Conservation (phyloP, 2,888 invertebrate genomes). For the Tenthredo livida region DNA sequence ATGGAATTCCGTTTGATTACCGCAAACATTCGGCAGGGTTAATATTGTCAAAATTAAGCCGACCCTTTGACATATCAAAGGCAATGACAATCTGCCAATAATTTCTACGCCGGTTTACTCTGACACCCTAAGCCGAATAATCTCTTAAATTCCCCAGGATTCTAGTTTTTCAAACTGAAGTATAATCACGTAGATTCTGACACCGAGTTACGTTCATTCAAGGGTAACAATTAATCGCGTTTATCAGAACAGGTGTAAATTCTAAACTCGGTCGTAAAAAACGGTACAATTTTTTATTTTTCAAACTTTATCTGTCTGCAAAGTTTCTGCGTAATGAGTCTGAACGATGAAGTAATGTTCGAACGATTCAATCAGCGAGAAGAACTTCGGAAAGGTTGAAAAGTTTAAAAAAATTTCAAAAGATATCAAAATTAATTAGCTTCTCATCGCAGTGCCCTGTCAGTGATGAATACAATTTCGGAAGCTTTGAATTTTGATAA, state of each 20-base stretch:
- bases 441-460: not conserved
- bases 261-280: not conserved
- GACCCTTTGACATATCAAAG: not conserved
- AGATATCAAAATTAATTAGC: not conserved
- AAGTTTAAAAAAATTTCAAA: not conserved
- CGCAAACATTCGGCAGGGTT: not conserved
- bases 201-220: not conserved
- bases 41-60: not conserved
- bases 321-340: not conserved
- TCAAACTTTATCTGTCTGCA: not conserved
- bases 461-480: not conserved
- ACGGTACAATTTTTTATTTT: not conserved
- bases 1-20: constrained; percentile 46
- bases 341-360: not conserved
- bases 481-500: not conserved
- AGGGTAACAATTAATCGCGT: not conserved
- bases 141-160: not conserved
- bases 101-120: not conserved
- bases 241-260: not conserved
- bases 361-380: not conserved
- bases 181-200: not conserved
- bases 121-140: not conserved
- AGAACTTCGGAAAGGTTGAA: not conserved
- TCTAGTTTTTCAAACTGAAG: not conserved
- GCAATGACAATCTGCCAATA: constrained; percentile 16